A percentile compares a stretch with the other conserved stretches of the same genome.
Evolutionary conservation across 2,888 invertebrate genomes (phyloP).

Genomic region (Liopterus haemorrhoidalis): DNA sequence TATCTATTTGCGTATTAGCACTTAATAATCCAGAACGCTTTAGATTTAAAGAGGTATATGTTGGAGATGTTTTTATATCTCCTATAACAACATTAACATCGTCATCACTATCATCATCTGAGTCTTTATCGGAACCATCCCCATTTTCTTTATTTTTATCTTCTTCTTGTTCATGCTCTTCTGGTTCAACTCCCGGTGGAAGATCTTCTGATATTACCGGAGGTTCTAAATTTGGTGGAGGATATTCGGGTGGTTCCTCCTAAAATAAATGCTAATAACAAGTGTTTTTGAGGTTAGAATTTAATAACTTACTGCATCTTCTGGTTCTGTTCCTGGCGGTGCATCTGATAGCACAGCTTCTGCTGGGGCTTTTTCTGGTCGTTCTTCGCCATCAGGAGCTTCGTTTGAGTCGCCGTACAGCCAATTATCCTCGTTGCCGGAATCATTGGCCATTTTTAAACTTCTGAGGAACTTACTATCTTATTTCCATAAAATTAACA

Average conservation of each 20-base stretch:
- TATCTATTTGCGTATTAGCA: conserved; percentile 45
- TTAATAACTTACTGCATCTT: no score
- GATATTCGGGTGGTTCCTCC: conserved; percentile 11
- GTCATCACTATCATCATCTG: conserved; percentile 71
- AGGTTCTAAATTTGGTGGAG: background rate
- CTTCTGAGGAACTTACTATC: background rate
- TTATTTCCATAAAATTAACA: no score
- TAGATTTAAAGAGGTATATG: conserved; percentile 67
- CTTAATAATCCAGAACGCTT: conserved; percentile 54
- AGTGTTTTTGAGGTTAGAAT: background rate
- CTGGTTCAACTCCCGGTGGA: conserved; percentile 36
- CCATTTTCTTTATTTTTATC: conserved; percentile 53
- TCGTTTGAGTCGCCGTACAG: conserved; percentile 72
- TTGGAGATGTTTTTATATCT: conserved; percentile 71
- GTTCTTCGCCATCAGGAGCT: conserved; percentile 31
- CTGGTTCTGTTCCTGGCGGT: conserved; percentile 21
- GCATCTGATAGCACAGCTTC: conserved; percentile 18
- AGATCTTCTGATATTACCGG: conserved; percentile 27
- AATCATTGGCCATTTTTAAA: conserved; percentile 56
- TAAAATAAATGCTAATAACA: conserved; percentile 1
- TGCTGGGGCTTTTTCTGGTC: conserved; percentile 27
- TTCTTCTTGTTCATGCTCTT: conserved; percentile 48
- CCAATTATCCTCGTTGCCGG: conserved; percentile 70
- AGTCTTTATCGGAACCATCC: conserved; percentile 48
- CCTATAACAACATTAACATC: conserved; percentile 92